Conservation (phyloP, 1,140 invertebrate genomes). For the Drosophila kurseongensis region DNA sequence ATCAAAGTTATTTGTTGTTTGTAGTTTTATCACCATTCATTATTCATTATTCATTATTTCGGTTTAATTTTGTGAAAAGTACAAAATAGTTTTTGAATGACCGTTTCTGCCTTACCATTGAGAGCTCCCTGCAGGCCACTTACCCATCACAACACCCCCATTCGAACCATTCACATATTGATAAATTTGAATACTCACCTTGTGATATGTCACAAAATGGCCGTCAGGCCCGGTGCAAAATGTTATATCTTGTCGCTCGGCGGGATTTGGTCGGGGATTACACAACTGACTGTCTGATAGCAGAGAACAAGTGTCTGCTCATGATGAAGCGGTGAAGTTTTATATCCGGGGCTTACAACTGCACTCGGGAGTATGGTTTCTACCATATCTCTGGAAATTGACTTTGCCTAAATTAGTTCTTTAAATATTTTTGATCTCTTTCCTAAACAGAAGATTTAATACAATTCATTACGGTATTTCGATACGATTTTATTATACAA, state of each 20-base stretch:
- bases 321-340: constrained; percentile 22
- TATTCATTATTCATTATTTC: constrained; percentile 63
- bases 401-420: neutral
- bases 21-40: constrained; percentile 52
- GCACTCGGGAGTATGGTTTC: constrained; percentile 10
- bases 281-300: constrained; percentile 35
- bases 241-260: constrained; percentile 29
- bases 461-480: neutral
- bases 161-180: constrained; percentile 12
- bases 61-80: constrained; percentile 36
- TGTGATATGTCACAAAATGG: constrained; percentile 49
- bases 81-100: constrained; percentile 47
- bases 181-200: constrained; percentile 35
- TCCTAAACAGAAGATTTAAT: neutral
- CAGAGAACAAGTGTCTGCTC: constrained; percentile 27
- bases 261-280: constrained; percentile 23
- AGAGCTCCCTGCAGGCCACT: neutral
- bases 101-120: constrained; percentile 40
- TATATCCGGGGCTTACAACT: constrained; percentile 16
- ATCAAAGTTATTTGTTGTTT: constrained; percentile 13
- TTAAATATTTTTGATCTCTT: constrained; percentile 10
- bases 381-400: constrained; percentile 9
- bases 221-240: constrained; percentile 42
- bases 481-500: neutral
- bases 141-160: neutral